Evolutionary conservation across 2,113 vertebrate genomes (phyloP).

Genomic region (Gobiocypris rarus): DNA sequence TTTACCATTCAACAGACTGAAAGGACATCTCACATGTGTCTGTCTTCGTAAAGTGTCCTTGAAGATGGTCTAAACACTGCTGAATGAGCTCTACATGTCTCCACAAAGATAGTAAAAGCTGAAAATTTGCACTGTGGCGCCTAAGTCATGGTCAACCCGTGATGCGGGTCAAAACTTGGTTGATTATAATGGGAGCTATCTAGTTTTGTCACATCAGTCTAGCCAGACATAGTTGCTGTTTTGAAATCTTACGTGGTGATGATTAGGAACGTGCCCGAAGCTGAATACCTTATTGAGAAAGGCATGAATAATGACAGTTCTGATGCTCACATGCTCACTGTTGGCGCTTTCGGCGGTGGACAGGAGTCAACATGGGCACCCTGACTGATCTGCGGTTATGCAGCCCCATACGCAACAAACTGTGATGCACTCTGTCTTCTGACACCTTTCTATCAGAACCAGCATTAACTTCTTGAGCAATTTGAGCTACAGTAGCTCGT

Average conservation of each 20-base stretch:
- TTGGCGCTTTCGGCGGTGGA: too few relatives aligned
- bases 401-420: too few relatives aligned
- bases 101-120: background rate
- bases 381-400: too few relatives aligned
- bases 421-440: too few relatives aligned
- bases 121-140: background rate
- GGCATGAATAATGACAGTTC: background rate
- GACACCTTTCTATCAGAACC: too few relatives aligned
- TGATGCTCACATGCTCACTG: too few relatives aligned
- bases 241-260: background rate
- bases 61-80: background rate
- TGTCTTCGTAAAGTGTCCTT: background rate
- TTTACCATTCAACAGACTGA: background rate
- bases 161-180: background rate
- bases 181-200: background rate
- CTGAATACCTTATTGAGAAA: background rate
- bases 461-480: too few relatives aligned
- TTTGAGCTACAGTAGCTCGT: too few relatives aligned
- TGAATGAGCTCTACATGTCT: background rate
- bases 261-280: background rate
- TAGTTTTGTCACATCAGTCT: background rate
- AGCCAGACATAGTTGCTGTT: background rate
- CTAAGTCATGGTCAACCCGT: background rate
- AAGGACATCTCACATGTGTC: background rate
- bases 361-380: too few relatives aligned